phyloP scores from a whole-genome alignment of 2,888 invertebrate genomes.

The Pecten maximus region DNA sequence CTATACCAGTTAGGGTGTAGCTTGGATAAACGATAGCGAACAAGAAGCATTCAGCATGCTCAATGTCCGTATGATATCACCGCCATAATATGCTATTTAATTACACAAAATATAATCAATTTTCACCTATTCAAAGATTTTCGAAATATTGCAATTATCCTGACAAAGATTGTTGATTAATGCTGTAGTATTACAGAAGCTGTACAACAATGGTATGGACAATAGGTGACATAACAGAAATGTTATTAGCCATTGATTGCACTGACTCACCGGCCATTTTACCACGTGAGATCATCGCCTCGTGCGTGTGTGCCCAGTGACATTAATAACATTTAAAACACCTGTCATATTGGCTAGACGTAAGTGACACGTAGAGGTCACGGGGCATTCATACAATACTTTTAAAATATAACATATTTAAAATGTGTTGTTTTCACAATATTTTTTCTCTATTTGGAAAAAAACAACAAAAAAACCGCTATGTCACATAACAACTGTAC shows the following conservation, averaged over 20 bases:
- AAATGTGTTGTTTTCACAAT: no score
- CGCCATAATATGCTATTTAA: neutral
- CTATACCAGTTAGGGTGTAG: no score
- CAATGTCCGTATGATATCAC: neutral
- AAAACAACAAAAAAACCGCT: no score
- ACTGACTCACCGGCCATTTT: neutral
- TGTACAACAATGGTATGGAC: neutral
- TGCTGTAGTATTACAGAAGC: neutral
- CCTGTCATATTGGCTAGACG: neutral
- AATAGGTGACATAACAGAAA: neutral
- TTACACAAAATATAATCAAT: neutral
- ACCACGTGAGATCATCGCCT: neutral
- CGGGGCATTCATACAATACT: no score
- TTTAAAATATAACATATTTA: no score
- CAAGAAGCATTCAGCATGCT: no score
- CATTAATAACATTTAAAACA: neutral
- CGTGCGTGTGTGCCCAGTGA: neutral
- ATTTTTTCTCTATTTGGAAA: no score
- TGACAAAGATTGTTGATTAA: neutral
- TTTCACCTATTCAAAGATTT: neutral
- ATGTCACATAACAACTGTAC: no score
- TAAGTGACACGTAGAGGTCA: neutral
- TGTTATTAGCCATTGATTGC: neutral
- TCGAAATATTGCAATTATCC: neutral
- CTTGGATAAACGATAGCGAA: no score